Conservation (phyloP, 2,113 vertebrate genomes). For the Chloropsis cyanopogon region DNA sequence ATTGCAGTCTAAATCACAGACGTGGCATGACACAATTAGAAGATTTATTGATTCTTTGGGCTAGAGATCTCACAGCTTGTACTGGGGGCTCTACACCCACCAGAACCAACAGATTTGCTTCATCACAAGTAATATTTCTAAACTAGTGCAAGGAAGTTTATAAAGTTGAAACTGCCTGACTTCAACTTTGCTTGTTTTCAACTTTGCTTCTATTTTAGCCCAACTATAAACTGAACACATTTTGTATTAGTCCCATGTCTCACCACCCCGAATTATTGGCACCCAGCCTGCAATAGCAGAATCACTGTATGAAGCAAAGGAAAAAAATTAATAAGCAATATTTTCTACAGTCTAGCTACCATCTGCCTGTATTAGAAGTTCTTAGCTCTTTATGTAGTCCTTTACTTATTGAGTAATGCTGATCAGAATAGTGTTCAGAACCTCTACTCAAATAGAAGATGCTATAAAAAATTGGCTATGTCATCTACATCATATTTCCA, state of each 20-base stretch:
- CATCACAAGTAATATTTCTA: constrained; percentile 51
- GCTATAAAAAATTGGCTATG: not conserved
- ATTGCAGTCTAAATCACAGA: constrained; percentile 64
- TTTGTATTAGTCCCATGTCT: constrained; percentile 53
- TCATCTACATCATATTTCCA: not conserved
- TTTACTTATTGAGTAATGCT: not conserved
- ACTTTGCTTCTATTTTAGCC: constrained; percentile 66
- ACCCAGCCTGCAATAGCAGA: not conserved
- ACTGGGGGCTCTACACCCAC: constrained; percentile 64
- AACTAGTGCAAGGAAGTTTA: constrained; percentile 46
- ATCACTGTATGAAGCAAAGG: constrained; percentile 18
- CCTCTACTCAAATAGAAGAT: not conserved
- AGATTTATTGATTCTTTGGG: constrained; percentile 76
- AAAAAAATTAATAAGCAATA: not conserved
- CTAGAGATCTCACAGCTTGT: constrained; percentile 71
- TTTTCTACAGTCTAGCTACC: constrained; percentile 28
- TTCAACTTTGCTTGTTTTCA: constrained; percentile 65
- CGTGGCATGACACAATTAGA: constrained; percentile 72
- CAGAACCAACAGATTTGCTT: constrained; percentile 65
- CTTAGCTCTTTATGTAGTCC: not conserved
- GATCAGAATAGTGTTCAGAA: not conserved
- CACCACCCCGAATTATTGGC: constrained; percentile 29
- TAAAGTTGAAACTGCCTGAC: constrained; percentile 58
- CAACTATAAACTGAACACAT: constrained; percentile 38
- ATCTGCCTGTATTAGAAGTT: constrained; percentile 21